Percentiles rank a stretch among this genome's conserved stretches.
phyloP scores from a whole-genome alignment of 1,140 invertebrate species.

The Branchinecta lynchi region DNA sequence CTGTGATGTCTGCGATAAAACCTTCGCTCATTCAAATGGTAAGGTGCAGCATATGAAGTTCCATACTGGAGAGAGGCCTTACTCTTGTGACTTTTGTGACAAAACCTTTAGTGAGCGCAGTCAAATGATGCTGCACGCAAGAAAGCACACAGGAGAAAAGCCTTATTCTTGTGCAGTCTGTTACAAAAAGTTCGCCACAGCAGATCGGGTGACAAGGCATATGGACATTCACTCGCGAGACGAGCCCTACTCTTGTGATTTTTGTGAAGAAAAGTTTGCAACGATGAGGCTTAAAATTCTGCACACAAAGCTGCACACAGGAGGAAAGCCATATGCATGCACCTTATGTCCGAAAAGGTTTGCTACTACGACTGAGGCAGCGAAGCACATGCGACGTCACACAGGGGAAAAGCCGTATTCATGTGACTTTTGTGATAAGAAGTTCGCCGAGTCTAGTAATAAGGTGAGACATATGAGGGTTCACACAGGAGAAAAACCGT shows the following conservation, averaged over 20 bases:
- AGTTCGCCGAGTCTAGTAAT: slow-evolving; percentile 86
- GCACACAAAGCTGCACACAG: slow-evolving; percentile 17
- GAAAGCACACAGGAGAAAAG: slow-evolving; percentile 36
- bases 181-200: slow-evolving; percentile 15
- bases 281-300: neutral
- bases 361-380: slow-evolving; percentile 6
- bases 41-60: slow-evolving; percentile 63
- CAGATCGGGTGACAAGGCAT: slow-evolving; percentile 13
- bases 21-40: no score
- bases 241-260: slow-evolving; percentile 16
- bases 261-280: slow-evolving; percentile 18
- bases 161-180: slow-evolving; percentile 17
- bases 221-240: slow-evolving; percentile 18
- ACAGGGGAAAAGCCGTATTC: slow-evolving; percentile 98
- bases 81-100: slow-evolving; percentile 94
- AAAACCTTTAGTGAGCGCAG: slow-evolving; percentile 95
- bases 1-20: no score
- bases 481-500: slow-evolving; percentile 2
- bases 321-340: slow-evolving; percentile 17
- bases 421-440: slow-evolving; percentile 95
- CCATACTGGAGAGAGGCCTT: slow-evolving; percentile 97
- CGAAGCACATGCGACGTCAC: slow-evolving; percentile 70
- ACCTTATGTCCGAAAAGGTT: slow-evolving; percentile 11
- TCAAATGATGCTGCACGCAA: slow-evolving; percentile 51
- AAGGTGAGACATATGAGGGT: slow-evolving; percentile 45